phyloP scores from a whole-genome alignment of 2,113 vertebrate species.

The Nothoprocta perdicaria region DNA sequence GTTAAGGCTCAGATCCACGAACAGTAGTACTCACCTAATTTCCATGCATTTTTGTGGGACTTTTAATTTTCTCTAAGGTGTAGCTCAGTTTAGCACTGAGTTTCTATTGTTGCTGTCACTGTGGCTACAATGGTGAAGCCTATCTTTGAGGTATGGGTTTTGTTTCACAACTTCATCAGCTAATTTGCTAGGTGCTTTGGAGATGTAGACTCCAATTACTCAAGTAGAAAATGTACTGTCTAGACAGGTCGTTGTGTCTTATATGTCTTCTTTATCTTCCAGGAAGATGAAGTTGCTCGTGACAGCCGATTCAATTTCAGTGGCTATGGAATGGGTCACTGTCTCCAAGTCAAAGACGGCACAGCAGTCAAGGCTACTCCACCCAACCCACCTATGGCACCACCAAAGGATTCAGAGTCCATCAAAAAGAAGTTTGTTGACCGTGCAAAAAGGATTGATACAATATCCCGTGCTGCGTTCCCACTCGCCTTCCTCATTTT shows the following conservation, averaged over 20 bases:
- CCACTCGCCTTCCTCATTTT: conserved; percentile 98
- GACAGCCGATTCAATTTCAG: conserved; percentile 95
- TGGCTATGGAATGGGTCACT: conserved; percentile 92
- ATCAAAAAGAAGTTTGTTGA: conserved; percentile 98
- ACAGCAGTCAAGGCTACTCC: conserved; percentile 85
- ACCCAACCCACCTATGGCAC: conserved; percentile 77
- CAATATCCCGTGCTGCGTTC: conserved; percentile 95
- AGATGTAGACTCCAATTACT: not conserved
- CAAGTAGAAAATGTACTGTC: accelerated
- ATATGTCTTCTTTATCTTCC: conserved; percentile 57
- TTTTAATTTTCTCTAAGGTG: not conserved
- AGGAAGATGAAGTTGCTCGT: conserved; percentile 91
- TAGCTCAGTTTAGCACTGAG: no score
- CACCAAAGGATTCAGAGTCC: conserved; percentile 87
- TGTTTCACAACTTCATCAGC: not conserved
- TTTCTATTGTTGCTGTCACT: no score
- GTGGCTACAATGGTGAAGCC: not conserved
- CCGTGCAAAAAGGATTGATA: conserved; percentile 97
- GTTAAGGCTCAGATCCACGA: not conserved
- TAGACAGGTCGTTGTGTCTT: not conserved
- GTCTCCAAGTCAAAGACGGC: conserved; percentile 91
- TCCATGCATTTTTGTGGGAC: not conserved
- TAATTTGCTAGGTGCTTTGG: not conserved
- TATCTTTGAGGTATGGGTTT: not conserved
- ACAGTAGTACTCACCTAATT: not conserved